A percentile compares a stretch with the other conserved stretches of the same genome.
These are phyloP conservation scores for Oreamnos americanus DNA, from an alignment of 2,113 vertebrate genomes.

Conservation along the genomic window DNA sequence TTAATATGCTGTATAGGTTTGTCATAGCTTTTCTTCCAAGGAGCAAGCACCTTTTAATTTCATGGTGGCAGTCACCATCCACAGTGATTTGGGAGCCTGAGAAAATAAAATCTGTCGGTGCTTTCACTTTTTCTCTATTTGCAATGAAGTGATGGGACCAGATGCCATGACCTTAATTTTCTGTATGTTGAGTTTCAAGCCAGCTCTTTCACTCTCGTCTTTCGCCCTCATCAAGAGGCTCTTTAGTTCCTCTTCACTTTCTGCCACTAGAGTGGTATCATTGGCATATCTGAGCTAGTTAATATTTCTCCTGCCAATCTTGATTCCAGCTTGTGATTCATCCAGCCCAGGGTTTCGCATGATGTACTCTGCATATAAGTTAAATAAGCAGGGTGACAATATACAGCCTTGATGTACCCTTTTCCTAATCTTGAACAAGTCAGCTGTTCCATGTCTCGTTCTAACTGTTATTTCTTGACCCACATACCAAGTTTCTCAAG, in stretches of 20 bases:
- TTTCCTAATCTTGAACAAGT: neutral
- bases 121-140: neutral
- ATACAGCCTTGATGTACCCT: neutral
- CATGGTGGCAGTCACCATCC: neutral
- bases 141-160: neutral
- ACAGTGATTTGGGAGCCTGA: neutral
- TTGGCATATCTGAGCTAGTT: neutral
- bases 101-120: neutral
- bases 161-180: neutral
- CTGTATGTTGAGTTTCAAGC: neutral
- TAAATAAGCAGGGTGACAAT: neutral
- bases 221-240: neutral
- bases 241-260: neutral
- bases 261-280: neutral
- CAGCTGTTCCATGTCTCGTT: neutral
- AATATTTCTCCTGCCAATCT: neutral
- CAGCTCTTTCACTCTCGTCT: neutral
- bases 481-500: neutral
- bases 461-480: neutral
- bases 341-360: neutral
- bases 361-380: neutral
- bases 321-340: neutral
- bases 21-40: neutral
- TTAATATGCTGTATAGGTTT: neutral
- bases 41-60: neutral